Evolutionary conservation across 1,140 invertebrate genomes (phyloP), one percentile per base, ranked within the genome.

Genomic region (Galleria mellonella): DNA sequence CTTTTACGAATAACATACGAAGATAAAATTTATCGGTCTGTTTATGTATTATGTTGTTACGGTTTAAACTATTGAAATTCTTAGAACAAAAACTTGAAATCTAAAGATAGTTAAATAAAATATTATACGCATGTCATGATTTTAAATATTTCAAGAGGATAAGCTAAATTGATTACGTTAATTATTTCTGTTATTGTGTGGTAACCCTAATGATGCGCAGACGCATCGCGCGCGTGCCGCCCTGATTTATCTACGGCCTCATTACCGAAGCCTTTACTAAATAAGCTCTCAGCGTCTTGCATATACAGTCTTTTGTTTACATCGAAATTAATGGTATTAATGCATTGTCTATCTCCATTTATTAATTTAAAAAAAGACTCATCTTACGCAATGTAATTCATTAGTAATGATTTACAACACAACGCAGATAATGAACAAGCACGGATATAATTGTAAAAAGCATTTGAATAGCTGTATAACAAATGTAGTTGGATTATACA

Each of bases 171-270:
- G 5, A 12, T 40, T 40, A 30, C 1, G 38, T 29, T n/a, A 40
- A 14, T 11, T 11, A 6, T 42, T 8, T 9, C 1, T 32, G n/a
- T n/a, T n/a, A n/a, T n/a, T n/a, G n/a, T 17, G 15, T 45, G 51
- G 39, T 43, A 66, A 54, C 60, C 62, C 55, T 66, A 48, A 51
- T 33, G 45, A 48, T 60, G 49, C 47, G 33, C 51, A 43, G 32
- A 36, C 49, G 43, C 36, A 43, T 39, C 33, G 30, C 46, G 66
- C 69, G 62, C 69, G 69, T 75, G 69, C 72, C 64, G 55, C 55
- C 43, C 41, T 61, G 51, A 62, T 59, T 62, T 61, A 73, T 69
- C 54, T 64, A 48, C 38, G 23, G 45, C 46, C 51, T 76, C 60
- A 67, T 72, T 66, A 65, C 37, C 30, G 27, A 40, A 54, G 45